A percentile compares a stretch with the other conserved stretches of the same genome.
These are phyloP conservation scores for Streptopelia turtur DNA, from an alignment of 2,797 vertebrate species.

Conservation along the genomic window DNA sequence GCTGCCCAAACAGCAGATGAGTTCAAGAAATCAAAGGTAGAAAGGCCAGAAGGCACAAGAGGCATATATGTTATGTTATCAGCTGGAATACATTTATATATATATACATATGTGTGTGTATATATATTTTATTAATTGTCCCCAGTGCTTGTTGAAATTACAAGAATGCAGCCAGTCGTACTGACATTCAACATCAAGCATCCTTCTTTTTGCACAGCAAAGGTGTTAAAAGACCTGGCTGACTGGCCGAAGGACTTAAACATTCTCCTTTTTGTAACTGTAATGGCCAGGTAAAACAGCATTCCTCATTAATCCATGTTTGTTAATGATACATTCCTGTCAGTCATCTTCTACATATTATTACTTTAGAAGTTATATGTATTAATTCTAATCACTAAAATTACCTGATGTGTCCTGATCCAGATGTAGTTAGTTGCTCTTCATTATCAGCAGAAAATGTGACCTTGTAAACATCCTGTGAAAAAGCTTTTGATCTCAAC, in stretches of 20 bases:
- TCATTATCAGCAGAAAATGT: conserved; percentile 90
- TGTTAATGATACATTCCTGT: background rate
- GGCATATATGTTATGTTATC: background rate
- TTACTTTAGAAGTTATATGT: background rate
- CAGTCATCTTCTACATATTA: background rate
- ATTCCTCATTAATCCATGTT: background rate
- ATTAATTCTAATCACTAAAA: background rate
- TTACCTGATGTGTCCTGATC: conserved; percentile 92
- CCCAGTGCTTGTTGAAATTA: background rate
- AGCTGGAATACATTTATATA: background rate
- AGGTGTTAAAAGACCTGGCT: background rate
- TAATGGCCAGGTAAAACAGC: background rate
- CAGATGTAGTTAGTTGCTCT: conserved; percentile 87
- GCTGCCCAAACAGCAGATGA: background rate
- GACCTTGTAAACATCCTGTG: conserved; percentile 89
- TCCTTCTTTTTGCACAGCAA: background rate
- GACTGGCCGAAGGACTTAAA: background rate
- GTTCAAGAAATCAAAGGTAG: background rate
- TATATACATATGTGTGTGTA: background rate
- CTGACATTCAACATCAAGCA: background rate
- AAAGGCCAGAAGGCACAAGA: background rate
- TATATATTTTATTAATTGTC: background rate
- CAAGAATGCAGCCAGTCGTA: background rate
- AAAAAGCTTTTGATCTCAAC: conserved; percentile 88
- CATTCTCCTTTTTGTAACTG: background rate